These are phyloP conservation scores for Bemisia tabaci DNA, from an alignment of 1,140 invertebrate species.

Conservation along the genomic window DNA sequence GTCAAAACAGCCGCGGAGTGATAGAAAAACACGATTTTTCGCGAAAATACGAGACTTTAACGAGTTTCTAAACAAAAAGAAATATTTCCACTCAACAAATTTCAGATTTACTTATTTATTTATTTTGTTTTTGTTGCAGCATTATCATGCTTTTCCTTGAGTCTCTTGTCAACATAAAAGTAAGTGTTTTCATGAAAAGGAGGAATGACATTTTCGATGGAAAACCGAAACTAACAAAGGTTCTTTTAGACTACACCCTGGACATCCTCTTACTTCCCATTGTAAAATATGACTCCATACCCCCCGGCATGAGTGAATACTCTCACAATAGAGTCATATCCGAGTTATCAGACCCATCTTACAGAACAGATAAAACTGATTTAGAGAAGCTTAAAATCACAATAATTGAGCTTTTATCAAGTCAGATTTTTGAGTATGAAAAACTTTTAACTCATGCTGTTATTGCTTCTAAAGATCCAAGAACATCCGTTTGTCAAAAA, in stretches of 20 bases:
- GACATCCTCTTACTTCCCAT: conserved; percentile 8
- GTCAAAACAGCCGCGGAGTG: too few species aligned
- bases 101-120: not conserved
- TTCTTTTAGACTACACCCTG: conserved; percentile 9
- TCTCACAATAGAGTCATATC: not conserved
- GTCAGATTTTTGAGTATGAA: conserved; percentile 10
- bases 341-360: not conserved
- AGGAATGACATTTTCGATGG: not conserved
- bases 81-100: too few species aligned
- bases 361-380: too few species aligned
- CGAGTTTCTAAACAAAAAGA: too few species aligned
- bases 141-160: conserved; percentile 11
- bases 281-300: not conserved
- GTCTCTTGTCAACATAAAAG: conserved; percentile 7
- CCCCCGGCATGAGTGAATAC: not conserved
- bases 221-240: conserved; percentile 4
- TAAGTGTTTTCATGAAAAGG: conserved; percentile 3
- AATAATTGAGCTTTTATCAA: conserved; percentile 10
- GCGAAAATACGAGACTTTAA: too few species aligned
- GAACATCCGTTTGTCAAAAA: conserved; percentile 6
- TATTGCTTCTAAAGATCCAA: conserved; percentile 7
- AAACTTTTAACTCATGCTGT: conserved; percentile 7
- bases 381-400: conserved; percentile 9
- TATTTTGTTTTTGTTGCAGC: conserved; percentile 7
- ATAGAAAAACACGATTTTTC: too few species aligned